Evolutionary conservation across 2,888 invertebrate genomes (phyloP), one percentile per base, ranked within the genome.

Genomic region (Drosophila tripunctata): DNA sequence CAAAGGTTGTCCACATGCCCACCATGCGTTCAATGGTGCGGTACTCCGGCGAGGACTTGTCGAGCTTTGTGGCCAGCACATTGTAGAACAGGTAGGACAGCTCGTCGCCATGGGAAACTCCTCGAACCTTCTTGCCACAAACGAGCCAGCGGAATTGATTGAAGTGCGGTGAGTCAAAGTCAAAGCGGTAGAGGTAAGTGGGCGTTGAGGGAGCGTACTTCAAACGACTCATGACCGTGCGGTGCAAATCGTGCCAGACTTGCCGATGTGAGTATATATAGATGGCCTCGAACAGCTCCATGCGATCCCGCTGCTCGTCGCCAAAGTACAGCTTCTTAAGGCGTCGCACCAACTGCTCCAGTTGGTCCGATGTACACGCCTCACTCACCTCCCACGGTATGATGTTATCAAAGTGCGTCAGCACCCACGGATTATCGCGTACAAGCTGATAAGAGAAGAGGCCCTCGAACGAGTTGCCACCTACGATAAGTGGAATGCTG

Each of bases 181-280:
- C 90, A 24, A 91, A 91, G 14, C 90, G 87, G 51, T 91, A 91
- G 0, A 91, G 70, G 54, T 89, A 91, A 2, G 91, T 91, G 22
- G 89, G 71, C 0, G 66, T 22, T 1, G 54, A 51, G 0, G 69
- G 40, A 0, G 87, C 84, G 57, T 87, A 85, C 0, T 75, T 73
- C 0, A 78, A 27, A 4, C 91, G 86, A 0, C 89, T 82, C 55
- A 86, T 67, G 0, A 89, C 63, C 0, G 84, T 67, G 3, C 91
- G 87, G 38, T 88, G 85, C 2, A 88, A 65, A 31, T 87, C 89
- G 56, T 91, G 91, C 89, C 89, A 90, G 60, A 91, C 54, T 12
- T 85, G 82, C 0, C 87, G 70, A 44, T 82, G 70, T 1, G 85
- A 85, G 50, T 73, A 75, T 24, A 82, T 75, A 2, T 56, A 35